phyloP scores from a whole-genome alignment of 1,140 invertebrate genomes.

The Tetramorium parvispinum region DNA sequence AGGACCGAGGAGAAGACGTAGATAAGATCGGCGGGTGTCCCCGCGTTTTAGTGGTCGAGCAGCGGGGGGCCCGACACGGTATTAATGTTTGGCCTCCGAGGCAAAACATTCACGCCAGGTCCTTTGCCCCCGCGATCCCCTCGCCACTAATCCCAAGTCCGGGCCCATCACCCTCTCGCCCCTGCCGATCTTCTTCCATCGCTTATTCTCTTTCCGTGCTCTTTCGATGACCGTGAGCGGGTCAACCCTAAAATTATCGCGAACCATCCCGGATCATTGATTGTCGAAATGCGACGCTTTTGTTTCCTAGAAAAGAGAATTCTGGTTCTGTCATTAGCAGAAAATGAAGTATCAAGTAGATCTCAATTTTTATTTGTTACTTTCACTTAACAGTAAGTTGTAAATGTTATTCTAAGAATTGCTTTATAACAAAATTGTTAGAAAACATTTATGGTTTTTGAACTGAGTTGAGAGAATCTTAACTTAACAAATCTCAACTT shows the following conservation, averaged over 20 bases:
- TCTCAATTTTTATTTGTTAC: neutral
- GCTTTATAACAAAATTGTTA: neutral
- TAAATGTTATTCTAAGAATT: neutral
- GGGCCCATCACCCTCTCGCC: conserved; percentile 23
- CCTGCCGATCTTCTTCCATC: neutral
- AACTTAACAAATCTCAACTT: neutral
- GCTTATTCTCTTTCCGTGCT: conserved; percentile 29
- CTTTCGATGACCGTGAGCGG: conserved; percentile 28
- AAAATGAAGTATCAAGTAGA: neutral
- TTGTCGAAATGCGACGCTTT: neutral
- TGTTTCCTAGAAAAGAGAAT: neutral
- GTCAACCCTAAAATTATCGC: conserved; percentile 64
- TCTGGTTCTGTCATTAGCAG: neutral
- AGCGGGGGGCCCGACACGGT: conserved; percentile 82
- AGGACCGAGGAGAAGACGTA: conserved; percentile 82
- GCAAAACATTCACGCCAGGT: conserved; percentile 81
- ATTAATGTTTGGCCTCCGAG: conserved; percentile 84
- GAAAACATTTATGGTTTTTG: neutral
- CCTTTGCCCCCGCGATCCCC: conserved; percentile 37
- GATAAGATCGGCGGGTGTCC: conserved; percentile 84
- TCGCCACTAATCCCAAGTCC: neutral
- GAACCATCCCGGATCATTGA: conserved; percentile 21
- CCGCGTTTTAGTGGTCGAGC: conserved; percentile 82
- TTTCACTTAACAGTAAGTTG: neutral
- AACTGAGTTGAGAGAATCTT: neutral